Base-by-base conservation (phyloP, 1,140 invertebrate genomes). In the Drosophila saltans region DNA sequence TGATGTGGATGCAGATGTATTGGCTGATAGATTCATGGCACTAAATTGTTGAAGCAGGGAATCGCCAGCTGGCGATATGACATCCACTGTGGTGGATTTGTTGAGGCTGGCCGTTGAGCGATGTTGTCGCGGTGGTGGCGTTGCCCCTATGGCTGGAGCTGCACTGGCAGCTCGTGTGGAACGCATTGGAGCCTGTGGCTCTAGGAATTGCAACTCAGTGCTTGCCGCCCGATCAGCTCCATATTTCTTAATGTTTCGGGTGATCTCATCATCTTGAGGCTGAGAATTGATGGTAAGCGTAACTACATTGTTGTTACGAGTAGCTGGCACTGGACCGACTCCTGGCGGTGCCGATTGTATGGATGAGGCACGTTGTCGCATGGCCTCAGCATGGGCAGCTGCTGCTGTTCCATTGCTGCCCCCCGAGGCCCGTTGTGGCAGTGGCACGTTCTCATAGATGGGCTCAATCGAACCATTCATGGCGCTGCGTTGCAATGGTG, bases 391-490 rank as follows among this genome's bases (percentile, higher is more conserved):
- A 63, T 77, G 66, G 41, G 70, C 66, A 40, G 60, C 61, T 1
- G 72, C 56, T 11, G 39, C 70, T 26, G 45, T 48, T 45, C 71
- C 75, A 61, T 43, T 68, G 66, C 75, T 81, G 40, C 80, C 75
- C 1, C 71, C 76, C 5, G 74, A 85, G 10, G 93, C 94, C 64
- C 94, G 94, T 92, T 94, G 95, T 0, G 94, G 93, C 26, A 96
- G 77, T 8, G 95, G 95, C 7, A 96, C 95, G 71, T 97, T 97
- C 86, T 97, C 96, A 88, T 96, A 97, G 67, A 97, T 97, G 1
- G 96, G 96, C 86, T 96, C 96, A 24, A 91, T 91, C 5, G 91
- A 92, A 6, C 90, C 91, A 16, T 89, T 92, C 30, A 89, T 81
- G 2, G 77, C 75, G 58, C 74, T 91, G 0, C 90, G 84, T 55